A percentile compares a stretch with the other conserved stretches of the same genome.
Conservation (phyloP, 2,797 vertebrate genomes). For the Poecilia wingei region DNA sequence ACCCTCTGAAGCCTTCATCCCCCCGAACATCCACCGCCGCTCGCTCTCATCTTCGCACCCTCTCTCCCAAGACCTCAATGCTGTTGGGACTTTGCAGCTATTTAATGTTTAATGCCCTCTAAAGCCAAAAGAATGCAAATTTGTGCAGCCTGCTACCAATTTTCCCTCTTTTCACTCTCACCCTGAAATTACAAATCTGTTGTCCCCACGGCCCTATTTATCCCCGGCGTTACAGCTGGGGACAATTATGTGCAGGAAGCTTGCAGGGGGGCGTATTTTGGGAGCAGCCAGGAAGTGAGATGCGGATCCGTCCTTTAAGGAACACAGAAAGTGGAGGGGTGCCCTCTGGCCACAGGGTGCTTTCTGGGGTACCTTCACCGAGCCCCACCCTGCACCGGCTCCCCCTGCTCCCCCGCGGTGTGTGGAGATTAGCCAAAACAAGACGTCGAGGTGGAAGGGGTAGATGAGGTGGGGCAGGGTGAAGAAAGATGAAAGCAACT, state of each 20-base stretch:
- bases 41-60: slow-evolving; percentile 34
- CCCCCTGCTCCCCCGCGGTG: slow-evolving; percentile 25
- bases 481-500: slow-evolving; percentile 55
- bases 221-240: slow-evolving; percentile 78
- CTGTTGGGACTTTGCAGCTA: slow-evolving; percentile 76
- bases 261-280: slow-evolving; percentile 59
- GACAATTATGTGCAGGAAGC: slow-evolving; percentile 82
- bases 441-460: slow-evolving; percentile 41
- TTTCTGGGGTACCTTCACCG: slow-evolving; percentile 53
- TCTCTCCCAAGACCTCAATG: slow-evolving; percentile 58
- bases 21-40: slow-evolving; percentile 8
- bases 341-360: slow-evolving; percentile 51
- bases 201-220: slow-evolving; percentile 79
- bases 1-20: slow-evolving; percentile 68
- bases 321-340: slow-evolving; percentile 36
- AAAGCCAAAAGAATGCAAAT: slow-evolving; percentile 84
- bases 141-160: slow-evolving; percentile 82
- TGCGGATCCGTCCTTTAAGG: slow-evolving; percentile 67
- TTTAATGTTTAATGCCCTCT: slow-evolving; percentile 82
- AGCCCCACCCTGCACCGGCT: slow-evolving; percentile 25
- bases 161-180: slow-evolving; percentile 74
- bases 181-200: slow-evolving; percentile 81
- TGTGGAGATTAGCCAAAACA: slow-evolving; percentile 73
- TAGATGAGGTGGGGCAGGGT: slow-evolving; percentile 17
- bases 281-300: slow-evolving; percentile 69